These are phyloP conservation scores for Diuraphis noxia DNA, from an alignment of 1,140 invertebrate species.

Conservation along the genomic window DNA sequence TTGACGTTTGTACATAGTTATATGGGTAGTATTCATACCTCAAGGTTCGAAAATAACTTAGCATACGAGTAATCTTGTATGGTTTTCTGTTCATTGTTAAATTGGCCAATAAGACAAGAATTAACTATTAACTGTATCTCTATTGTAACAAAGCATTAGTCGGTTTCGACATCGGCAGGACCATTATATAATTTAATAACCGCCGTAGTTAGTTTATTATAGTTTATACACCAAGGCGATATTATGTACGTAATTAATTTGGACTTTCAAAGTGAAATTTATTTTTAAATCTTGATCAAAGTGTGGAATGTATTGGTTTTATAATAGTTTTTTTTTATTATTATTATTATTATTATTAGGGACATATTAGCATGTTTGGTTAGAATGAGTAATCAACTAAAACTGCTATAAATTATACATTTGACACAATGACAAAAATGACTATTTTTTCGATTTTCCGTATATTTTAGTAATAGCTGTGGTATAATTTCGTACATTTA, in stretches of 20 bases:
- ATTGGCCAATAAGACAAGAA: conserved; percentile 15
- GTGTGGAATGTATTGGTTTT: background rate
- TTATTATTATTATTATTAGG: background rate
- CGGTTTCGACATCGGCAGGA: background rate
- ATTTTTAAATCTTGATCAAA: background rate
- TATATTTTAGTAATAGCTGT: background rate
- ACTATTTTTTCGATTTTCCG: background rate
- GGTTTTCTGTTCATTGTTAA: background rate
- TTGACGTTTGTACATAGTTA: background rate
- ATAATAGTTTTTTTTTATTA: background rate
- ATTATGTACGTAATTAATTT: background rate
- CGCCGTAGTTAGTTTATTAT: background rate
- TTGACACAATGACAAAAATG: background rate
- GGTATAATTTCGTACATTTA: background rate
- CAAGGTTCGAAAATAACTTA: conserved; percentile 3
- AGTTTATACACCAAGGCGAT: background rate
- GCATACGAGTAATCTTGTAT: background rate
- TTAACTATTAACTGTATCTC: background rate
- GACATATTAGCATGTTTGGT: background rate
- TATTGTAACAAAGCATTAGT: conserved; percentile 7
- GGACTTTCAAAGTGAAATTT: background rate
- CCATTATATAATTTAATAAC: background rate
- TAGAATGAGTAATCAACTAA: background rate
- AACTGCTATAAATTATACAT: background rate
- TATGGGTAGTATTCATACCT: background rate